Base-by-base conservation (phyloP, 2,797 vertebrate species). In the Varecia variegata region DNA sequence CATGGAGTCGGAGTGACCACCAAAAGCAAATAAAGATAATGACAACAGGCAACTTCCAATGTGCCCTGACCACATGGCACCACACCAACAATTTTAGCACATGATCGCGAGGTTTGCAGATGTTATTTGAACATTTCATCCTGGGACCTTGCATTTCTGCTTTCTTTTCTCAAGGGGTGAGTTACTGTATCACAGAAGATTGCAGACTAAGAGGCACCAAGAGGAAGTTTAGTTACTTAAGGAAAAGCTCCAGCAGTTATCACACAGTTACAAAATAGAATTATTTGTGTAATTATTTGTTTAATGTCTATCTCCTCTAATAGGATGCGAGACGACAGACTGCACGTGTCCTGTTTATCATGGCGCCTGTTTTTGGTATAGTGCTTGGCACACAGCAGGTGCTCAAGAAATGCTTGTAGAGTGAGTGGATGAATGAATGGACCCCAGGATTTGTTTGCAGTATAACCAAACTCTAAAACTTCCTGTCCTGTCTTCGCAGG, bases 181-280 rank as follows among this genome's bases (percentile, higher is more conserved):
- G 83, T 68, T 74, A 62, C 18, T 27, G 0, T 43, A 45, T 62
- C 38, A 35, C 2, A 45, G 60, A 45, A 23, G 62, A 77, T 58
- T 93, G 88, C 35, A 47, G 73, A 93, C 70, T 8, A 56, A 74
- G 32, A 88, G 67, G 80, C 56, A 50, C 81, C 65, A 67, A 80
- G 47, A 62, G 80, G 58, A 96, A 92, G 85, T 88, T 95, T 23
- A 65, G 21, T 84, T 90, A 94, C 40, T 94, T 52, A 88, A 73
- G 47, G 30, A 88, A 92, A 88, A 81, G 60, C 35, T 54, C 52
- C 10, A 52, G 81, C 43, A 56, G 35, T 87, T 82, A 83, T 1
- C 62, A 67, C 67, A 80, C 65, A 86, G 74, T 67, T 58, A 86
- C 50, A 84, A 84, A 95, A 81, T 27, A n/a, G 11, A 56, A 76